These are phyloP conservation scores for Astropecten irregularis DNA, from an alignment of 53 echinoderm and acorn worm genomes.

Conservation along the genomic window DNA sequence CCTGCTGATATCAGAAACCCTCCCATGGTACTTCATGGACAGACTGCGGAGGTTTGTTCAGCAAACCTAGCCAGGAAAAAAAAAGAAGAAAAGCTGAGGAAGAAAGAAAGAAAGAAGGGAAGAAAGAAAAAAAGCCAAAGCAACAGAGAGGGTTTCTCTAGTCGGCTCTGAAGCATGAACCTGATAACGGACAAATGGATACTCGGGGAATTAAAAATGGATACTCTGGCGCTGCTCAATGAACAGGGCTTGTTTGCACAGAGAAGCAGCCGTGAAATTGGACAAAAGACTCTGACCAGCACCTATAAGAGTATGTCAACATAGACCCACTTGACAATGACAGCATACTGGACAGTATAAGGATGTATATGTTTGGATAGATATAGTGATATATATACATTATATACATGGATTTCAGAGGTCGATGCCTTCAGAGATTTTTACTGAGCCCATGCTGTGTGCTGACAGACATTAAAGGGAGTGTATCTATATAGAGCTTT, in stretches of 20 bases:
- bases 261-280: slow-evolving; percentile 47
- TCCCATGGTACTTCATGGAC: not conserved
- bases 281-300: slow-evolving; percentile 24
- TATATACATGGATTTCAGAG: not conserved
- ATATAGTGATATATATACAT: not conserved
- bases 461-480: too few relatives aligned
- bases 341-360: not conserved
- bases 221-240: not conserved
- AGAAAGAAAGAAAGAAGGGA: too few relatives aligned
- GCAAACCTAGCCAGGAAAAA: too few relatives aligned
- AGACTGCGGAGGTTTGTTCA: not conserved
- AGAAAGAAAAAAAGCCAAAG: not conserved
- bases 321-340: slow-evolving; percentile 24
- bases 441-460: too few relatives aligned
- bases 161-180: not conserved
- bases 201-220: not conserved
- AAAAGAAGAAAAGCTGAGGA: too few relatives aligned
- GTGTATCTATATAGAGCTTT: too few relatives aligned
- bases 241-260: slow-evolving; percentile 25
- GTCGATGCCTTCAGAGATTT: slow-evolving; percentile 31
- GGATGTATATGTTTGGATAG: not conserved
- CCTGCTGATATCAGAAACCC: not conserved
- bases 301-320: slow-evolving; percentile 18
- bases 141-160: too few relatives aligned
- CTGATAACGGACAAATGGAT: slow-evolving; percentile 48